Evolutionary conservation across 1,140 invertebrate species (phyloP), one percentile per base, ranked within the genome.

Genomic region (Cylas formicarius): DNA sequence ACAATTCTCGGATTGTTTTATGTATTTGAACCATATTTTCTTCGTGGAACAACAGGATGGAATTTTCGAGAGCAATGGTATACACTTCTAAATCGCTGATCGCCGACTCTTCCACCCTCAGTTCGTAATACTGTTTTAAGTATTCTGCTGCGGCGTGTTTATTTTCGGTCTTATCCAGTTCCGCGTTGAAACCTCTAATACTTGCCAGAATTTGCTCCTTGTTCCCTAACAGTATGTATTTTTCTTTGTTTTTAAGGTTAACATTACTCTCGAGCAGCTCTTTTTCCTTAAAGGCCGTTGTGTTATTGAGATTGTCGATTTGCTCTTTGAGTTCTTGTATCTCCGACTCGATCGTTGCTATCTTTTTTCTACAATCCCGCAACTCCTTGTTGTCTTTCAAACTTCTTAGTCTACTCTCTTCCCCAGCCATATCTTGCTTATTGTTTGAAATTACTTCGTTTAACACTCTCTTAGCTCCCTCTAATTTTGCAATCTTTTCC

Each of bases 11-110:
- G 53, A 99, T 86, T 34, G 90, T 84, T 39, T 77, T 77, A 66
- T 99, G 99, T 7, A 99, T 91, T 53, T 83, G 82, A 21, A 78
- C 72, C 86, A 94, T 91, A 61, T 84, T 81, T 54, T 89, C 79
- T 29, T 77, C 68, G 56, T 94, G 90, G 60, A 84, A 91, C 49
- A 84, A 72, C 57, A 86, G 78, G 24, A 94, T 76, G 14, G 88
- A 82, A 46, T 72, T 75, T 52, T 97, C 91, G 41, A 98, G 67
- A n/a, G 85, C 86, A 41, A 77, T 75, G 21, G 77, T 78, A 64
- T 91, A 96, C 31, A 80, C 78, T 24, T 73, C 74, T 10, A 90
- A 65, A 67, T 93, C 87, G 1, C 17, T 76, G 68, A 47, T 78
- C 9, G 76, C 65, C 27, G 78, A 60, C 53, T 83, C 73, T 16